Evolutionary conservation across 2,888 invertebrate species (phyloP).

Genomic region (Yponomeuta sedellus): DNA sequence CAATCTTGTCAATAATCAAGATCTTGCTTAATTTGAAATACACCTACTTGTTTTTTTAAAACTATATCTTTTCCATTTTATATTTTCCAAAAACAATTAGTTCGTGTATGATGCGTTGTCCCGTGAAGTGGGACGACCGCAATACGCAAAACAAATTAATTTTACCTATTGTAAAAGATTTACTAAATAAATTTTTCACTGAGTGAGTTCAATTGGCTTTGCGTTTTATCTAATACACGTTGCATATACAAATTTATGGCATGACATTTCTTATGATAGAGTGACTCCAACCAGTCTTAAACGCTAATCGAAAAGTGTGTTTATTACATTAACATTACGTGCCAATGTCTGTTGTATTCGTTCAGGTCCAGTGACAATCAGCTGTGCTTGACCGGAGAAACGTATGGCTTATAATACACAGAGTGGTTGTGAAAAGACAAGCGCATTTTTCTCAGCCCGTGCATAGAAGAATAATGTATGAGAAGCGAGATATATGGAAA

Average conservation of each 20-base stretch:
- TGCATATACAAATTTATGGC: conserved; percentile 41
- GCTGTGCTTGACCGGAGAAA: conserved; percentile 63
- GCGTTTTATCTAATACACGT: background rate
- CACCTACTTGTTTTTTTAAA: no score
- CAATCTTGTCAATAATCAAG: no score
- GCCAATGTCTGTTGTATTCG: conserved; percentile 38
- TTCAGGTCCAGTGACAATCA: conserved; percentile 46
- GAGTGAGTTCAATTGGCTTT: no score
- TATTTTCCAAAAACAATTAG: no score
- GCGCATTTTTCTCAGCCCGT: conserved; percentile 71
- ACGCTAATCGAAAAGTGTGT: conserved; percentile 37
- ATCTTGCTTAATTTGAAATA: no score
- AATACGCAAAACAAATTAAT: no score
- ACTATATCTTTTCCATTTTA: no score
- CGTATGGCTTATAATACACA: conserved; percentile 49
- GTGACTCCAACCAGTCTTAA: conserved; percentile 38
- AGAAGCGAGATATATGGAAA: conserved; percentile 72
- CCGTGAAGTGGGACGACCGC: no score
- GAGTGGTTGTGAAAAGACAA: conserved; percentile 67
- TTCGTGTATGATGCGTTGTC: no score
- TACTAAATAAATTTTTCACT: no score
- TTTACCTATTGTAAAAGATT: no score
- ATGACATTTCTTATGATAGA: conserved; percentile 43
- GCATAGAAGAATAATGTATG: conserved; percentile 69
- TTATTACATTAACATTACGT: conserved; percentile 44